Evolutionary conservation across 2,113 vertebrate species (phyloP).

Genomic region (Lota lota): DNA sequence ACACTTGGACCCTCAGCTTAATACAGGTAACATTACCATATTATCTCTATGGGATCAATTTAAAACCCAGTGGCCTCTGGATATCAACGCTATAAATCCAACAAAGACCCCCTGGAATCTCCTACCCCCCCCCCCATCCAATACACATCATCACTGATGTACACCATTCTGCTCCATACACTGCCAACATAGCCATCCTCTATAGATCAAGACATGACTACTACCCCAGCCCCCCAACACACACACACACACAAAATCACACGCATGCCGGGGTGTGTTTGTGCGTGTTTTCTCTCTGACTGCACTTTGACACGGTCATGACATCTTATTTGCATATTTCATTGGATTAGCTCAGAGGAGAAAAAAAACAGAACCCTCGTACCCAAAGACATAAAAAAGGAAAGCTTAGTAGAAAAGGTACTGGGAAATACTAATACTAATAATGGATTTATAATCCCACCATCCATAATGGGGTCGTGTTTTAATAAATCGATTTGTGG

Average conservation of each 20-base stretch:
- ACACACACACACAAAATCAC: background rate
- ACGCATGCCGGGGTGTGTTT: slow-evolving; percentile 12
- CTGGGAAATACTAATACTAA: background rate
- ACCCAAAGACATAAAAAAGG: slow-evolving; percentile 19
- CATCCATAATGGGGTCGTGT: background rate
- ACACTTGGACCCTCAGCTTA: too few relatives aligned
- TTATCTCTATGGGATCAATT: too few relatives aligned
- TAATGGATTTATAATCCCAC: background rate
- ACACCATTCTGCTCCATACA: too few relatives aligned
- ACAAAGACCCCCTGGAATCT: background rate
- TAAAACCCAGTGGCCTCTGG: background rate
- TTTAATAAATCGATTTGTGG: background rate
- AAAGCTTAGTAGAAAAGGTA: background rate
- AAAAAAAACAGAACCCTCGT: slow-evolving; percentile 34
- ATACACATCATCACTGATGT: too few relatives aligned
- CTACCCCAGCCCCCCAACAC: background rate
- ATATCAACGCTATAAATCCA: background rate
- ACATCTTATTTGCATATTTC: slow-evolving; percentile 56
- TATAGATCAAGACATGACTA: slow-evolving; percentile 7
- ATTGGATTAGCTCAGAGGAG: slow-evolving; percentile 44
- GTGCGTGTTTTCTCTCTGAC: slow-evolving; percentile 29
- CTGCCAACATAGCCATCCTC: background rate
- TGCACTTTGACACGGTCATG: slow-evolving; percentile 41
- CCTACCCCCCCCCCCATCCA: background rate
- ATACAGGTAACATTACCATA: too few relatives aligned